Conservation (phyloP, 2,113 vertebrate species). For the Poecile atricapillus region DNA sequence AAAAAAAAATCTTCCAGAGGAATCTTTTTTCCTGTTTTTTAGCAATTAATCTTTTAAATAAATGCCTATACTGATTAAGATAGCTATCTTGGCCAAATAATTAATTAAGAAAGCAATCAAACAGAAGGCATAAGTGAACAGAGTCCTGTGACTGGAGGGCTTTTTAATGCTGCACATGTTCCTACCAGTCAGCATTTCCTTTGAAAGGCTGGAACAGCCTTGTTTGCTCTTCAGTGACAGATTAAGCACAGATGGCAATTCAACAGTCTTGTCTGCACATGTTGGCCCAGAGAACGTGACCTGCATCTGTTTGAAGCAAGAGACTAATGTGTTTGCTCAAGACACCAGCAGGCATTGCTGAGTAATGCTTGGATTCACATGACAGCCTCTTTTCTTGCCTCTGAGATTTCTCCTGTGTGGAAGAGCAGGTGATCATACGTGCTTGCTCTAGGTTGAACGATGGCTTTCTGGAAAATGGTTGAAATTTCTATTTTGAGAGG, state of each 20-base stretch:
- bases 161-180: not conserved
- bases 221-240: constrained; percentile 59
- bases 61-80: not conserved
- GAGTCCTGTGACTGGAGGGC: not conserved
- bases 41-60: not conserved
- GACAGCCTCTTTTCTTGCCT: not conserved
- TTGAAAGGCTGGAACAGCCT: constrained; percentile 33
- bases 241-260: constrained; percentile 63
- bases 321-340: constrained; percentile 26
- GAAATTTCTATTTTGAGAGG: not conserved
- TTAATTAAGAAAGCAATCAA: constrained; percentile 3
- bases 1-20: not conserved
- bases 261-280: constrained; percentile 36
- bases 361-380: constrained; percentile 39
- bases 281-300: constrained; percentile 47
- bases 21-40: not conserved
- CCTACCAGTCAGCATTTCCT: constrained; percentile 45
- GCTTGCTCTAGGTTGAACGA: not conserved
- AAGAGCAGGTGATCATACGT: not conserved
- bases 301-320: constrained; percentile 46
- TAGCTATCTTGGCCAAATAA: not conserved
- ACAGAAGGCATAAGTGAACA: not conserved
- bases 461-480: not conserved
- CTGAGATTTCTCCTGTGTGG: not conserved
- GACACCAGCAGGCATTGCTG: constrained; percentile 41